Conservation (phyloP, 1,140 invertebrate species). For the Trichomalopsis sarcophagae region DNA sequence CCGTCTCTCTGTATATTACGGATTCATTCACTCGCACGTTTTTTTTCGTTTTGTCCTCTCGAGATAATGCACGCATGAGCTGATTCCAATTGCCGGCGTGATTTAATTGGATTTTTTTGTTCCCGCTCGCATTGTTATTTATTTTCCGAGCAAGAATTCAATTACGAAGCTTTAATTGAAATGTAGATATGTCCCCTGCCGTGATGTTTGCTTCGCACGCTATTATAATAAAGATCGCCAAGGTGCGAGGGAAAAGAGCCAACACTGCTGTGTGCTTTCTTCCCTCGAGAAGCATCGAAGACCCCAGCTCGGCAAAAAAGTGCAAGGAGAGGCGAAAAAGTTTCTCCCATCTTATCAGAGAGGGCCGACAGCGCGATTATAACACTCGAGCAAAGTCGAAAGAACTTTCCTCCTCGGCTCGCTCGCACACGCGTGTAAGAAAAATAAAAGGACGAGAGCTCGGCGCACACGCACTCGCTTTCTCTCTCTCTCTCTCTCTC, state of each 20-base stretch:
- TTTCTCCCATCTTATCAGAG: conserved; percentile 35
- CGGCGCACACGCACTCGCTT: not conserved
- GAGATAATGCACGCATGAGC: not conserved
- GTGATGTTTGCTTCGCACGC: no score
- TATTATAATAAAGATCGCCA: no score
- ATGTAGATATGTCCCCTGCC: no score
- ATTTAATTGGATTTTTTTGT: not conserved
- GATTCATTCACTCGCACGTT: not conserved
- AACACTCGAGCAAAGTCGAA: conserved; percentile 35
- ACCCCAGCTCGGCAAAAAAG: not conserved
- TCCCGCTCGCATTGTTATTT: not conserved
- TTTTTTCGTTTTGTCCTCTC: not conserved
- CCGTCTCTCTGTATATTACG: not conserved
- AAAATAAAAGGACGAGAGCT: conserved; percentile 18
- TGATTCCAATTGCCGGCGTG: not conserved
- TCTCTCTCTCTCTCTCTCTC: not conserved
- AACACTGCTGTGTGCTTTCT: not conserved
- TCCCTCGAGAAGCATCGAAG: not conserved
- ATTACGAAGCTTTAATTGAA: not conserved
- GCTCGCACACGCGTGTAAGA: not conserved
- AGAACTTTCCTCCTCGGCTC: conserved; percentile 27
- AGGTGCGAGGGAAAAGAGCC: not conserved
- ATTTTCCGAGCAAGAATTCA: not conserved
- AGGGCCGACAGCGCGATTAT: conserved; percentile 20
- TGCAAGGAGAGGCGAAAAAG: conserved; percentile 3